Evolutionary conservation across 2,888 invertebrate genomes (phyloP).

Genomic region (Mesochorus sp.): DNA sequence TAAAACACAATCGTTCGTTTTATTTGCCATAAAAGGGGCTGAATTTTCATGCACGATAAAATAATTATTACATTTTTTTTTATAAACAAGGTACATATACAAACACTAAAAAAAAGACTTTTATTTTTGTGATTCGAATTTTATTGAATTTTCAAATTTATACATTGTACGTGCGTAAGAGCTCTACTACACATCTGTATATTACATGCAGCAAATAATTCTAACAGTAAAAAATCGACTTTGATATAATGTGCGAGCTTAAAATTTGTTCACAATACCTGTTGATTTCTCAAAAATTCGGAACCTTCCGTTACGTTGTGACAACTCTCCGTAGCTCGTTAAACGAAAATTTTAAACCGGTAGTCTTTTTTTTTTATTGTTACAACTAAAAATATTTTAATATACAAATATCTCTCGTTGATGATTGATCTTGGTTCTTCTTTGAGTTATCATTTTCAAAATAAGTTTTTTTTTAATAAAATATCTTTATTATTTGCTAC

Average conservation of each 20-base stretch:
- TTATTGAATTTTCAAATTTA: no score
- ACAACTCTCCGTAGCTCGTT: not conserved
- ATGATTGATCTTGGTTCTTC: not conserved
- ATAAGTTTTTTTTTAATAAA: conserved; percentile 58
- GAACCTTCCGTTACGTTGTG: not conserved
- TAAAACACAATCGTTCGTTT: no score
- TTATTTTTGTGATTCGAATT: no score
- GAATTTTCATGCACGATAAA: no score
- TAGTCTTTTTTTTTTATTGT: not conserved
- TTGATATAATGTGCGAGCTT: not conserved
- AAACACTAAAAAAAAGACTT: no score
- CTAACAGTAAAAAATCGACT: not conserved
- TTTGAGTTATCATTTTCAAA: not conserved
- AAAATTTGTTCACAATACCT: conserved; percentile 43
- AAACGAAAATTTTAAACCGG: not conserved
- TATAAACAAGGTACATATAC: no score
- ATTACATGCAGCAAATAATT: no score
- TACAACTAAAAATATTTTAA: conserved; percentile 12
- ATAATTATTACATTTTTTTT: no score
- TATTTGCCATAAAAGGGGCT: no score
- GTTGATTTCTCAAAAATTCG: conserved; percentile 1
- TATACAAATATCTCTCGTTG: conserved; percentile 23
- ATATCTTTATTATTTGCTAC: conserved; percentile 43
- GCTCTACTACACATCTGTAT: no score
- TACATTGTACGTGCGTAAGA: conserved; percentile 72